Base-by-base conservation (phyloP, 92 coral and sea anemone genomes). In the Galaxea fascicularis region DNA sequence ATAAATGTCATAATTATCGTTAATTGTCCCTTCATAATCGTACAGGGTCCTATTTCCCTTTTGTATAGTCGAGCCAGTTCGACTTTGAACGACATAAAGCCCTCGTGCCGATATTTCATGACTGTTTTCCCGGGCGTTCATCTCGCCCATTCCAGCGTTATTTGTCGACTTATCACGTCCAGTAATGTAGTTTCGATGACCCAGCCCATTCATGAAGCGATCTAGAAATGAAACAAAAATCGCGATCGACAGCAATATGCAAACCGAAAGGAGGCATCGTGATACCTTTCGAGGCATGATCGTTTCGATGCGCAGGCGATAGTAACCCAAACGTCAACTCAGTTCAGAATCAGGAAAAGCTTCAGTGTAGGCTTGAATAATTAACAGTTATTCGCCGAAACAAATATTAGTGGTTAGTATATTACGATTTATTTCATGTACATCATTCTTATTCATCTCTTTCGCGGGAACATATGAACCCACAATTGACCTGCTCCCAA, bases 261-360 rank as follows among this genome's bases (percentile, higher is more conserved):
- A 80, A 24, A 68, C 15, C 39, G 22, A 20, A 2, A 69, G 30
- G n/a, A 80, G 13, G 31, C 65, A 67, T 49, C 65, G 67, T 24
- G 68, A 52, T 1, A 39, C 51, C 62, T 25, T 22, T 80, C 85
- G 76, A 11, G 76, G 77, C 85, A 80, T 80, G 58, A 29, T 75
- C 15, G 16, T 21, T 10, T 35, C 41, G 41, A 35, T 2, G 2
- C 41, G 41, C 41, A 35, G 41, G 2, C 41, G 41, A 35, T 35
- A 6, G 41, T 35, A n/a, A n/a, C n/a, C n/a, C n/a, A n/a, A n/a
- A n/a, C n/a, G n/a, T n/a, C n/a, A n/a, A n/a, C n/a, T 35, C 41
- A 35, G 6, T 35, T 35, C 41, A 35, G 6, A 35, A 35, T 6
- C 41, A 35, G 41, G 41, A 35, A 35, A 2, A 2, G 41, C 41